Evolutionary conservation across 2,797 vertebrate species (phyloP), one percentile per base, ranked within the genome.

Genomic region (Anableps anableps): DNA sequence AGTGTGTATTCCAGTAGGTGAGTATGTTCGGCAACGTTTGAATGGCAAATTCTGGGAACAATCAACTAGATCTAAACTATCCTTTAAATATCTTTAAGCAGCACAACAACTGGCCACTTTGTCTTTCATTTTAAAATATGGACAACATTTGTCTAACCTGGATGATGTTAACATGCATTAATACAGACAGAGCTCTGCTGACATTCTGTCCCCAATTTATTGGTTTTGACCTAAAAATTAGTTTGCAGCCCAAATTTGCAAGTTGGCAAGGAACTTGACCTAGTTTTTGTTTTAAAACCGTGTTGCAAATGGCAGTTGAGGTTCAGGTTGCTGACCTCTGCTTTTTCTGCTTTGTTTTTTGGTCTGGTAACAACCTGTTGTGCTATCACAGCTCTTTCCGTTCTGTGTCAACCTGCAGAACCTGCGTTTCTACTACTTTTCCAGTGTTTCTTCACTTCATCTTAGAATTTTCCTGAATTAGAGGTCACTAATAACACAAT

Each of bases 211-310:
- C 16, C 70, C 34, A 55, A 62, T 72, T 29, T 48, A 38, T 70
- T 73, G 5, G n/a, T 79, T 58, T 73, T 62, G 55, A 50, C 53
- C 45, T 62, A 34, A 36, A 80, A 74, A 51, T 36, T 34, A 43
- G 66, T 29, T 43, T 43, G 29, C 70, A 48, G 70, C 77, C 48
- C 58, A 51, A 43, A 34, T 51, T 13, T 53, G 26, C 29, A 68
- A 29, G 26, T 48, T 45, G 62, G 36, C n/a, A 45, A 68, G 45
- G 11, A 64, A 68, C 45, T 51, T 51, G 78, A 51, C 58, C 72
- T 55, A 45, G 31, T 68, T 75, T 38, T 80, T 19, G 1, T 31
- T 45, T 66, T 51, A 41, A 53, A 66, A 53, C 26, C 13, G 8
- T 58, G 38, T 31, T 43, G n/a, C 72, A 72, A 26, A 55, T 43